Evolutionary conservation across 2,797 vertebrate genomes (phyloP).

Genomic region (Acanthopagrus latus): DNA sequence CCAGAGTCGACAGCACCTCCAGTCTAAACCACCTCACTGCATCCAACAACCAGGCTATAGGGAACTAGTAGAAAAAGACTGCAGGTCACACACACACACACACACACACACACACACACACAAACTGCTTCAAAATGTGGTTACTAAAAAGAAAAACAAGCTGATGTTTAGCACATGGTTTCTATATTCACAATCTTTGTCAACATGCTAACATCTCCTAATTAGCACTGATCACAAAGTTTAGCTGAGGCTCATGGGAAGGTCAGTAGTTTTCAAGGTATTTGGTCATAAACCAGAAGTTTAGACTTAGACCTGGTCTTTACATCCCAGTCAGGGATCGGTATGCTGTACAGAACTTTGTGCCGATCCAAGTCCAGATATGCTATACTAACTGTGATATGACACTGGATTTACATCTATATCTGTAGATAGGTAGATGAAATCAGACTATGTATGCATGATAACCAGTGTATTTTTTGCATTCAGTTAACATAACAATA

Average conservation of each 20-base stretch:
- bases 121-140: not conserved
- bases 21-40: conserved; percentile 17
- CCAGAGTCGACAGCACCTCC: conserved; percentile 46
- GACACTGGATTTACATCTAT: not conserved
- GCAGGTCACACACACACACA: not conserved
- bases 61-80: not conserved
- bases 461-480: no score
- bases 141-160: not conserved
- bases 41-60: not conserved
- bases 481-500: no score
- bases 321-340: not conserved
- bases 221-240: not conserved
- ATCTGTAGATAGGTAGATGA: no score
- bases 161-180: not conserved
- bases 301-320: not conserved
- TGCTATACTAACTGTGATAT: no score
- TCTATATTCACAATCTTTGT: not conserved
- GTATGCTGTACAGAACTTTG: not conserved
- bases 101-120: not conserved
- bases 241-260: not conserved
- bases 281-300: not conserved
- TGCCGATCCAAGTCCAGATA: not conserved
- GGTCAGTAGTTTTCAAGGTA: not conserved
- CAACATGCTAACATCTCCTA: not conserved
- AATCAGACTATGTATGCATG: no score